Evolutionary conservation across 2,888 invertebrate species (phyloP), one percentile per base, ranked within the genome.

Genomic region (Dioctria rufipes): DNA sequence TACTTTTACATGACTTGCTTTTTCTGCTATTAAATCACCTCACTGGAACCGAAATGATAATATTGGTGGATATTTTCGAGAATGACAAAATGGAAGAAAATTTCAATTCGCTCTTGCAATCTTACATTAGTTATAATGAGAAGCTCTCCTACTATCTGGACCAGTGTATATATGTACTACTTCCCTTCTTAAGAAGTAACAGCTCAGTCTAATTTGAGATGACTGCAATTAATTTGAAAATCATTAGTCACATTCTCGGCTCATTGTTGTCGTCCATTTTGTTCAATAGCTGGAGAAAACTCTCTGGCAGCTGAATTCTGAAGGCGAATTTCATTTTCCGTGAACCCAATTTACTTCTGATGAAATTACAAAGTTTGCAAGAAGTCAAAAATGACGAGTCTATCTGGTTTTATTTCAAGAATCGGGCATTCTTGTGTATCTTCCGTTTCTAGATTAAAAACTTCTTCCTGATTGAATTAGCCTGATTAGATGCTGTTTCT

Each of bases 191-290:
- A 42, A 75, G 25, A 25, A 25, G 25, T 25, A 25, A 25, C 25
- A 25, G 25, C 25, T 25, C n/a, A 69, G 58, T 39, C 11, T 42
- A 61, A 39, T 63, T 65, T 42, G 69, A 42, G 51, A 71, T 80
- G 71, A 78, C 73, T 73, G 80, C 63, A 80, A 82, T 82, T 82
- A 82, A 82, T 82, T 71, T 63, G 73, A 80, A 82, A 80, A 73
- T 80, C 69, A 82, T 82, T 82, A 77, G 78, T 69, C 69, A 66
- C 43, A 66, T 66, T n/a, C 66, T 42, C 42, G 6, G 66, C 46
- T 66, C 78, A 49, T 65, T 49, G n/a, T 4, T 25, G 8, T 37
- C 13, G 25, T 65, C n/a, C 9, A 25, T 8, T 40, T 39, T 39
- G 25, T 0, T 2, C 25, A 25, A 25, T 25, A 25, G 25, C 25